phyloP scores from a whole-genome alignment of 2,888 invertebrate genomes.

The Lithosia quadra region DNA sequence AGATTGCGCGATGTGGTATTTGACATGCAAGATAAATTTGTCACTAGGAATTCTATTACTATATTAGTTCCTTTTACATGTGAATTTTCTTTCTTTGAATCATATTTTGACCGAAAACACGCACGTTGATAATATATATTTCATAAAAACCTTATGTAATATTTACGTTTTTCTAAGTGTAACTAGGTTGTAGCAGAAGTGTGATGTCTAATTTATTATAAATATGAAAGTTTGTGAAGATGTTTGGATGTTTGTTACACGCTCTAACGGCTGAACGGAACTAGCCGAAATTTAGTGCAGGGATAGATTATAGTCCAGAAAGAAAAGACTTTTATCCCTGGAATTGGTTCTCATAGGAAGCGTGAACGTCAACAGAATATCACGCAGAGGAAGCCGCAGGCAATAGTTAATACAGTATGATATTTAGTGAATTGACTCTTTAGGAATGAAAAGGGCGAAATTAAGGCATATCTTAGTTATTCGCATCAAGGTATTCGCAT shows the following conservation, averaged over 20 bases:
- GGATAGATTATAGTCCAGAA: too few relatives aligned
- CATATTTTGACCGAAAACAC: background rate
- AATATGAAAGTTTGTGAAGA: too few relatives aligned
- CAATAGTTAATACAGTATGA: too few relatives aligned
- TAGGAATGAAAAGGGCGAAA: conserved; percentile 11
- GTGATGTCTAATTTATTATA: too few relatives aligned
- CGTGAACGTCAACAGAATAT: too few relatives aligned
- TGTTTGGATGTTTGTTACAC: too few relatives aligned
- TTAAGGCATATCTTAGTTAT: conserved; percentile 30
- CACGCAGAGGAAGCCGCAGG: too few relatives aligned
- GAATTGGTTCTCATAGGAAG: too few relatives aligned
- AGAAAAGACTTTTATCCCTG: too few relatives aligned
- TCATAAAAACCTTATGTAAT: background rate
- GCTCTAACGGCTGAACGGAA: too few relatives aligned
- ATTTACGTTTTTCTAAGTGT: background rate
- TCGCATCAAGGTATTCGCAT: conserved; percentile 25
- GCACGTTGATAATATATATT: background rate
- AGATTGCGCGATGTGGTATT: background rate
- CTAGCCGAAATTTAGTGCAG: too few relatives aligned
- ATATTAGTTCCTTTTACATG: background rate
- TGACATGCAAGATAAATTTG: conserved; percentile 10
- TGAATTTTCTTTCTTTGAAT: background rate
- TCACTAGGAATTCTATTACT: background rate
- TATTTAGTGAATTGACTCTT: background rate
- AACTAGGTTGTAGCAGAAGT: too few relatives aligned